These are phyloP conservation scores for Halesus radiatus DNA, from an alignment of 1,140 invertebrate genomes.

Conservation along the genomic window DNA sequence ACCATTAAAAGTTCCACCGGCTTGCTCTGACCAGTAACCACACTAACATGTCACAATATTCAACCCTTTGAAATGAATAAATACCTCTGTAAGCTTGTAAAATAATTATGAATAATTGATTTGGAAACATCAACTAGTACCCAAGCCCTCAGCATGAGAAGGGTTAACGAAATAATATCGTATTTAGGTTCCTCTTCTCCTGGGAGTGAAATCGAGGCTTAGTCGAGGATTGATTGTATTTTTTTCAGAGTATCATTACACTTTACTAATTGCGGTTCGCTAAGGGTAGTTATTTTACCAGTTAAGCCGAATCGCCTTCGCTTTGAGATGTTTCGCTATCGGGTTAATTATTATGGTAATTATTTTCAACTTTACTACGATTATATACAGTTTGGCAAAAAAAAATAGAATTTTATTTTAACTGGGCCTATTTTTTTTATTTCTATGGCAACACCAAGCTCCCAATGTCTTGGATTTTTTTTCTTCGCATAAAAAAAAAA, in stretches of 20 bases:
- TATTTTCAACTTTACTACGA: too few species aligned
- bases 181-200: conserved; percentile 5
- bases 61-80: too few species aligned
- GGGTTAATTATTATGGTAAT: too few species aligned
- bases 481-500: too few species aligned
- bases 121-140: conserved; percentile 18
- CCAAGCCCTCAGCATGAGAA: not conserved
- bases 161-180: conserved; percentile 30
- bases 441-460: too few species aligned
- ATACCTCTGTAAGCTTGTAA: not conserved
- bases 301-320: not conserved
- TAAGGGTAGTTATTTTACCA: not conserved
- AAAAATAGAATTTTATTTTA: too few species aligned
- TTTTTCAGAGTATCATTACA: conserved; percentile 24
- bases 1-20: not conserved
- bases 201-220: not conserved
- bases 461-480: too few species aligned
- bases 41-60: too few species aligned
- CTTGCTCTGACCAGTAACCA: too few species aligned
- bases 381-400: too few species aligned
- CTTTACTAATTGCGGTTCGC: conserved; percentile 31
- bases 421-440: too few species aligned
- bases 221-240: conserved; percentile 25
- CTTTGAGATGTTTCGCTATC: not conserved
- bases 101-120: conserved; percentile 9